Percentiles rank a stretch among this genome's conserved stretches.
Conservation (phyloP, 92 coral and sea anemone species). For the Umimayanthus chanpuru region DNA sequence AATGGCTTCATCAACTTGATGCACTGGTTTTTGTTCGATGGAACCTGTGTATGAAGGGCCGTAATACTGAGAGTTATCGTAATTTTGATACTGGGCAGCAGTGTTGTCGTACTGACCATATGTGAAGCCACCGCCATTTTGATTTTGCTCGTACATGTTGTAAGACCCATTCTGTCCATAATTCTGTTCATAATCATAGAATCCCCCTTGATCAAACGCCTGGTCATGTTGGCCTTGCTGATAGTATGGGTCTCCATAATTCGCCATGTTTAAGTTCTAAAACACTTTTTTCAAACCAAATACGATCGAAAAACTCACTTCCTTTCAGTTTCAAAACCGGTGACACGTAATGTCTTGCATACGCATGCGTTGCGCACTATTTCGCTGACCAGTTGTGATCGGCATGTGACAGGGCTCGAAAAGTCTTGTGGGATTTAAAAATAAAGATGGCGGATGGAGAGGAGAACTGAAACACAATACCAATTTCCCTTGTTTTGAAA, state of each 20-base stretch:
- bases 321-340: background rate
- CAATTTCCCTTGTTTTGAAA: background rate
- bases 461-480: background rate
- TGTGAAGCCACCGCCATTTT: conserved; percentile 40
- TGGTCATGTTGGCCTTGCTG: conserved; percentile 40
- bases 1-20: conserved; percentile 81
- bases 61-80: conserved; percentile 61
- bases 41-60: conserved; percentile 62
- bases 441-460: background rate
- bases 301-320: background rate
- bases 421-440: background rate
- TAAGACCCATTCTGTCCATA: conserved; percentile 67
- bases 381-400: conserved; percentile 18
- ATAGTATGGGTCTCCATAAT: conserved; percentile 61
- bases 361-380: background rate
- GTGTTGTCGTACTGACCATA: conserved; percentile 61
- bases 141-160: conserved; percentile 30
- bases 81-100: conserved; percentile 59
- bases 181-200: conserved; percentile 71
- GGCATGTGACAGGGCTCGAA: background rate
- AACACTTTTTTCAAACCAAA: background rate
- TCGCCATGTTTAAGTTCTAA: conserved; percentile 53
- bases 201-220: conserved; percentile 87
- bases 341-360: conserved; percentile 34
- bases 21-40: conserved; percentile 57